These are phyloP conservation scores for Corythoichthys haematopterus DNA, from an alignment of 2,113 vertebrate species.

Conservation along the genomic window DNA sequence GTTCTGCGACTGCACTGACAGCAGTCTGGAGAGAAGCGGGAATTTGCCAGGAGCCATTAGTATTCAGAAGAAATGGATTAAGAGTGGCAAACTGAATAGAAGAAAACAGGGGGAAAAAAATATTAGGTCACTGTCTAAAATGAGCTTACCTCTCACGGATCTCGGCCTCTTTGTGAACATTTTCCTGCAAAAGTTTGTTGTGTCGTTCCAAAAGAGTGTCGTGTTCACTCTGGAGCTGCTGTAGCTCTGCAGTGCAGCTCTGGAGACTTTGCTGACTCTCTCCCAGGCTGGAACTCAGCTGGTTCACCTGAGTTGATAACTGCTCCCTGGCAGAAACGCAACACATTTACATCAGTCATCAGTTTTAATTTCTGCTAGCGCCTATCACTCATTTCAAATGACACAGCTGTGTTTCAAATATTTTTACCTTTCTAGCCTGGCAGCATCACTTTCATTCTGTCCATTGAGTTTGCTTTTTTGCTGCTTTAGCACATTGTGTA, in stretches of 20 bases:
- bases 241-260: slow-evolving; percentile 75
- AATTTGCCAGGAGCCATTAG: background rate
- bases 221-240: slow-evolving; percentile 84
- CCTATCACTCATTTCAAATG: too few relatives aligned
- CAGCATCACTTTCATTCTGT: slow-evolving; percentile 77
- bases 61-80: background rate
- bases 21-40: slow-evolving; percentile 68
- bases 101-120: too few relatives aligned
- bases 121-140: too few relatives aligned
- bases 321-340: slow-evolving; percentile 73
- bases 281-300: slow-evolving; percentile 81
- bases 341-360: slow-evolving; percentile 1
- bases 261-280: slow-evolving; percentile 85
- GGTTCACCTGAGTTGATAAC: slow-evolving; percentile 78
- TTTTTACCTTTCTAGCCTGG: slow-evolving; percentile 84
- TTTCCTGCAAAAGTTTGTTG: slow-evolving; percentile 94
- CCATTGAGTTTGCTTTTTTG: slow-evolving; percentile 84
- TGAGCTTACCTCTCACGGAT: slow-evolving; percentile 86
- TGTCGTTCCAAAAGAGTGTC: slow-evolving; percentile 90
- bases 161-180: slow-evolving; percentile 86
- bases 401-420: too few relatives aligned
- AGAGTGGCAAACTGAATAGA: background rate
- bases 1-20: slow-evolving; percentile 84
- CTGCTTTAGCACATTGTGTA: slow-evolving; percentile 96
- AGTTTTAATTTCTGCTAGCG: too few relatives aligned